Conservation (phyloP, 2,113 vertebrate genomes). For the Lagopus muta region DNA sequence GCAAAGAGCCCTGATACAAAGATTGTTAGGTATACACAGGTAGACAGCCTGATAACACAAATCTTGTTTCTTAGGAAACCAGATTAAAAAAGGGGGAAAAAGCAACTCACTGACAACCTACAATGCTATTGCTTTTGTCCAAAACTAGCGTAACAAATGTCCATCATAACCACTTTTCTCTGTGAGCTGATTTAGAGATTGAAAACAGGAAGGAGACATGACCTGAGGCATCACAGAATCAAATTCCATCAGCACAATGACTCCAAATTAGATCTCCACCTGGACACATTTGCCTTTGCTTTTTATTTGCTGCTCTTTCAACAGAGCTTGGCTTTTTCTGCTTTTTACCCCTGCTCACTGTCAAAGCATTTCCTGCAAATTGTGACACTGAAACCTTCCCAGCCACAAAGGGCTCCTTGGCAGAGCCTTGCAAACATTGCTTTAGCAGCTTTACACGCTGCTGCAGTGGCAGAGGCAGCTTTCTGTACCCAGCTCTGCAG, state of each 20-base stretch:
- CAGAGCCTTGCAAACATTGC: not conserved
- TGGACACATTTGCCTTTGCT: conserved; percentile 8
- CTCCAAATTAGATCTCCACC: not conserved
- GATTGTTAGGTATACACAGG: not conserved
- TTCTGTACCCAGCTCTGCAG: not conserved
- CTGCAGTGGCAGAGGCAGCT: not conserved
- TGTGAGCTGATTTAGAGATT: conserved; percentile 25
- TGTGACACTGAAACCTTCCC: not conserved
- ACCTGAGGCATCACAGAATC: conserved; percentile 20
- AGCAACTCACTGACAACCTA: not conserved
- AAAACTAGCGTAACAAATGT: conserved; percentile 20
- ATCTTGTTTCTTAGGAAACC: conserved; percentile 55
- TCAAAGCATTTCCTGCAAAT: not conserved
- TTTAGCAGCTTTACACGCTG: not conserved
- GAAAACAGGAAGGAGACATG: not conserved
- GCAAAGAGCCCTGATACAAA: not conserved
- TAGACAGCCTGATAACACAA: not conserved
- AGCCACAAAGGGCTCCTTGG: not conserved
- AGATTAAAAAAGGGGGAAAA: not conserved
- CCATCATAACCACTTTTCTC: conserved; percentile 19
- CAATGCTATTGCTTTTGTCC: not conserved
- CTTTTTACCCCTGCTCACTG: not conserved
- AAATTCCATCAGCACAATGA: conserved; percentile 26
- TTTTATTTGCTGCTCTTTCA: conserved; percentile 32
- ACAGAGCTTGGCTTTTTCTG: not conserved